phyloP scores from a whole-genome alignment of 2,888 invertebrate genomes.

The Saturnia pavonia region DNA sequence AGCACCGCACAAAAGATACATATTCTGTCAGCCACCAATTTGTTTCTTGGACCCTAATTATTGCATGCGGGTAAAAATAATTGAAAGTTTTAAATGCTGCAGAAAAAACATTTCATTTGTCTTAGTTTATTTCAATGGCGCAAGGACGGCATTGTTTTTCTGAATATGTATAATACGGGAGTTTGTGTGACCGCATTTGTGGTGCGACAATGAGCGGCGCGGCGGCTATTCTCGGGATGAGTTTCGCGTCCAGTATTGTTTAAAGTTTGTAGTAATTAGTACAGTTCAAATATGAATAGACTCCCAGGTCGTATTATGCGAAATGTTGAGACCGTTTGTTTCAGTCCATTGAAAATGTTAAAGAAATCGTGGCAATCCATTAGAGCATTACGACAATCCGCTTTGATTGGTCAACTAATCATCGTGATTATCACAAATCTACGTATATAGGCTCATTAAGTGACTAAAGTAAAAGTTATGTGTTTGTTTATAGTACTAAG shows the following conservation, averaged over 20 bases:
- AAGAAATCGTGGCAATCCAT: background rate
- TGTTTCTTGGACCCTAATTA: slow-evolving; percentile 30
- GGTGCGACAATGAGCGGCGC: slow-evolving; percentile 71
- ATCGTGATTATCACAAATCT: background rate
- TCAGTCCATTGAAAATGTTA: slow-evolving; percentile 33
- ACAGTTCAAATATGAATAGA: slow-evolving; percentile 75
- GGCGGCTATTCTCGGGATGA: slow-evolving; percentile 75
- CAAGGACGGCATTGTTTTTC: slow-evolving; percentile 75
- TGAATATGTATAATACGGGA: slow-evolving; percentile 76
- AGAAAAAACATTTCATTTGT: slow-evolving; percentile 51
- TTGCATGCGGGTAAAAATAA: slow-evolving; percentile 35
- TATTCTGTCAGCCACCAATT: background rate
- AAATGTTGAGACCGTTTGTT: slow-evolving; percentile 34
- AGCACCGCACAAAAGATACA: no score
- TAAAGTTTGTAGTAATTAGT: slow-evolving; percentile 81
- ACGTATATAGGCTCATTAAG: background rate
- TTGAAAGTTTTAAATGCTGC: slow-evolving; percentile 37
- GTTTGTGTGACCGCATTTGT: slow-evolving; percentile 78
- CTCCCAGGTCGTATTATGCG: slow-evolving; percentile 72
- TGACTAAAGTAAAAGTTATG: background rate
- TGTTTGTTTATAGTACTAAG: slow-evolving; percentile 82
- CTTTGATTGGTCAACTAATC: background rate
- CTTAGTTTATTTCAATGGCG: slow-evolving; percentile 71
- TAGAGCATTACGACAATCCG: background rate
- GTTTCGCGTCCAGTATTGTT: slow-evolving; percentile 80